Percentiles rank a stretch among this genome's conserved stretches.
Conservation (phyloP, 2,113 vertebrate species). For the Carlito syrichta region DNA sequence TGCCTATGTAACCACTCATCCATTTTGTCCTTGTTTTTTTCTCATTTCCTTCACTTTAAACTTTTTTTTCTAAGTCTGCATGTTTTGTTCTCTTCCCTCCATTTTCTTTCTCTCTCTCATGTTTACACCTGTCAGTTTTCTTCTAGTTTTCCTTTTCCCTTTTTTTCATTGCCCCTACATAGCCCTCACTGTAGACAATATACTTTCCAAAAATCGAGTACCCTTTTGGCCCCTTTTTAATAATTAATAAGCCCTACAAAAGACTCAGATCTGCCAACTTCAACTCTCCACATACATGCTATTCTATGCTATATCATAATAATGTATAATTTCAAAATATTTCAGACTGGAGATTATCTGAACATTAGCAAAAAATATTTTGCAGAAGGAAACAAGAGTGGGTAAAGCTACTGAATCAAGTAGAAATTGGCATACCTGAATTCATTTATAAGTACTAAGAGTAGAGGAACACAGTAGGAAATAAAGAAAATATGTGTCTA, state of each 20-base stretch:
- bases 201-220: neutral
- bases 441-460: neutral
- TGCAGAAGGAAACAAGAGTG: constrained; percentile 21
- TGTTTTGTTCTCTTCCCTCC: neutral
- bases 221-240: neutral
- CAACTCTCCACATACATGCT: neutral
- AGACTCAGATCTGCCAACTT: neutral
- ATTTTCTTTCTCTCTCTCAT: neutral
- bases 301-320: neutral
- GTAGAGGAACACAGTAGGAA: neutral
- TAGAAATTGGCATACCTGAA: neutral
- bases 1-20: neutral
- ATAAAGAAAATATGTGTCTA: neutral
- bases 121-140: neutral
- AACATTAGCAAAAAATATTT: constrained; percentile 2
- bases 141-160: neutral
- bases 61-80: neutral
- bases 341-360: constrained; percentile 6
- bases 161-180: neutral
- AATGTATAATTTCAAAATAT: constrained; percentile 29
- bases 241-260: neutral
- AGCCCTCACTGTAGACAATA: neutral
- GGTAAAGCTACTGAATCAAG: neutral
- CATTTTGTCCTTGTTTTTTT: neutral
- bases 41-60: neutral